phyloP scores from a whole-genome alignment of 2,113 vertebrate species.

The Nestor notabilis region DNA sequence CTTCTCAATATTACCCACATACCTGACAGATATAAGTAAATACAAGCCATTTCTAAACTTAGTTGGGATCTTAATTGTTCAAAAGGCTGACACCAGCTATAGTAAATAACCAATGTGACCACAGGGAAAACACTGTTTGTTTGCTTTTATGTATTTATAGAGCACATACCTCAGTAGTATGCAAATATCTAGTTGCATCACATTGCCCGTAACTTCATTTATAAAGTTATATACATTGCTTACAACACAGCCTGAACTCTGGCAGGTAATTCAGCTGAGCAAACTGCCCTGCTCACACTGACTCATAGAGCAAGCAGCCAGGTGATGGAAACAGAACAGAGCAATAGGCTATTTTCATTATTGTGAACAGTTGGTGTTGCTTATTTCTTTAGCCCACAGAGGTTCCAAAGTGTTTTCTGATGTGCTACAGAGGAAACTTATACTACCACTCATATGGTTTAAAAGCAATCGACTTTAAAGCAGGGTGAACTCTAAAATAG shows the following conservation, averaged over 20 bases:
- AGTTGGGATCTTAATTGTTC: neutral
- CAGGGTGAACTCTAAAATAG: neutral
- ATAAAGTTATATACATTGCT: too few relatives aligned
- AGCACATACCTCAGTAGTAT: neutral
- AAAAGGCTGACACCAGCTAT: neutral
- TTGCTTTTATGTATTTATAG: constrained; percentile 23
- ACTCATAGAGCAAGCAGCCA: neutral
- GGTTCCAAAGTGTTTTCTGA: neutral
- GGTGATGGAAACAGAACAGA: neutral
- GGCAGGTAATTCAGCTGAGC: neutral
- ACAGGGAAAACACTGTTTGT: neutral
- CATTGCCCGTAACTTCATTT: neutral
- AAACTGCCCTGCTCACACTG: constrained; percentile 5
- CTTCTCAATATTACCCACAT: neutral
- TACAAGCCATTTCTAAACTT: neutral
- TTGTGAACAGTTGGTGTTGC: neutral
- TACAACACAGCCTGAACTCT: neutral
- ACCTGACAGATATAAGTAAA: neutral
- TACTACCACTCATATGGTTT: neutral
- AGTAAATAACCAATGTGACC: neutral
- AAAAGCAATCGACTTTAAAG: neutral
- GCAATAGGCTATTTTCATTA: neutral
- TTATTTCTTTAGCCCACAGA: neutral
- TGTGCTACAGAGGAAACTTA: neutral
- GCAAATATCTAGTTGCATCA: constrained; percentile 17